Evolutionary conservation across 2,888 invertebrate species (phyloP).

Genomic region (Erebia palarica): DNA sequence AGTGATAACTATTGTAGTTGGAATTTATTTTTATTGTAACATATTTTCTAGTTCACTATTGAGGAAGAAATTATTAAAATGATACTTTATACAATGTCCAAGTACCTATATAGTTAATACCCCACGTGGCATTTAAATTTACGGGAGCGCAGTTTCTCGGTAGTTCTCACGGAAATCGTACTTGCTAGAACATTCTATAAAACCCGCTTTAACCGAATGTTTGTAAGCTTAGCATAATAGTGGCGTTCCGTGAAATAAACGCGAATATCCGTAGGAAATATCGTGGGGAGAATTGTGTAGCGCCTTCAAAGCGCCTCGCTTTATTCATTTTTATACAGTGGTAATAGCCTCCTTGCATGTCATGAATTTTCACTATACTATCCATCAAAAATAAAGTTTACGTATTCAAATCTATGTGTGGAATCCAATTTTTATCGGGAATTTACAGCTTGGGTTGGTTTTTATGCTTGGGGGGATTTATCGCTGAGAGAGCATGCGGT

Average conservation of each 20-base stretch:
- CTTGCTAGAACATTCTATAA: slow-evolving; percentile 11
- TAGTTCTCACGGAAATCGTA: background rate
- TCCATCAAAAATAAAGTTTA: slow-evolving; percentile 17
- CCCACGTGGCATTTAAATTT: background rate
- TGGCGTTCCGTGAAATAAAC: slow-evolving; percentile 7
- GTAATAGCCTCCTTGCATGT: slow-evolving; percentile 18
- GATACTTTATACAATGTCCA: background rate
- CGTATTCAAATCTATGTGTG: slow-evolving; percentile 16
- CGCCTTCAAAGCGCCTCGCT: background rate
- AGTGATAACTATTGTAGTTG: no score
- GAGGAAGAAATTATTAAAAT: background rate
- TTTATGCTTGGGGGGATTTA: background rate
- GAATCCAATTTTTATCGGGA: slow-evolving; percentile 1
- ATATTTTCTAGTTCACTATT: background rate
- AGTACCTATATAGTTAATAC: background rate
- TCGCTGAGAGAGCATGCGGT: no score
- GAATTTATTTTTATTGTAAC: no score
- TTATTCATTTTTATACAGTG: slow-evolving; percentile 18
- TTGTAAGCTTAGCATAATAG: slow-evolving; percentile 23
- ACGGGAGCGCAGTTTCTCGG: slow-evolving; percentile 8
- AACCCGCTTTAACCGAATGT: slow-evolving; percentile 8
- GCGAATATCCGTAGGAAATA: slow-evolving; percentile 22
- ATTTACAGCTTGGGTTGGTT: background rate
- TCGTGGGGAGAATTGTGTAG: slow-evolving; percentile 1
- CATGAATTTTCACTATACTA: slow-evolving; percentile 12